Base-by-base conservation (phyloP, 2,888 invertebrate genomes). In the Heterodera filipjevi region DNA sequence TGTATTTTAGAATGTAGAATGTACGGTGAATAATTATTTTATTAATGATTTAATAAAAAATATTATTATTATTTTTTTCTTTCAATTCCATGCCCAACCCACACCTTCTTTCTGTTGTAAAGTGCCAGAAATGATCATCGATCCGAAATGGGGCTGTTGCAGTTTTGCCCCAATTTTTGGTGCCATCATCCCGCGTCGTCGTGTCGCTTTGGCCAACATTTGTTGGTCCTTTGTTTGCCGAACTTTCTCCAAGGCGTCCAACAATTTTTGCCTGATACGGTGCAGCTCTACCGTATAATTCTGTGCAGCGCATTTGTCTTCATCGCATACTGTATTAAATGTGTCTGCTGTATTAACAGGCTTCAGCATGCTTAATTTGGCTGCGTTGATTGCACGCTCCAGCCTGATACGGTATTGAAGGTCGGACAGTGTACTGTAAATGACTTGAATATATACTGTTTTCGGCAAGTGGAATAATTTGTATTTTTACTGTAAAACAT, bases 141-240 rank as follows among this genome's bases (percentile, higher is more conserved):
- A 83, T 6, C 77, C 82, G 53, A 82, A 82, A 30, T 84, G 82
- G 39, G 84, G 82, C 39, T 82, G 84, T 49, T 82, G 82, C 6
- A 66, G 70, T 22, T 83, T 80, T 12, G 73, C 66, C n/a, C 39
- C 53, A 14, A 39, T 14, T 2, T 44, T 66, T 33, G 46, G 46
- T 64, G 5, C 16, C 44, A n/a, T 30, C 59, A 33, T 72, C 22
- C 22, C 59, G 10, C 59, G 44, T 30, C n/a, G 46, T 30, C 46
- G 46, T 10, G 64, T 66, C 32, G 75, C 66, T 64, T 44, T 59
- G 66, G 66, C 66, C 75, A 75, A 64, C 66, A 75, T 44, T 35
- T 75, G 75, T 33, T 46, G 46, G 14, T 77, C 77, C 27, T 59
- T 46, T 27, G 66, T 64, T 53, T 66, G 46, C 39, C 75, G 22